Base-by-base conservation (phyloP, 2,888 invertebrate genomes). In the Zygogramma bicolorata region DNA sequence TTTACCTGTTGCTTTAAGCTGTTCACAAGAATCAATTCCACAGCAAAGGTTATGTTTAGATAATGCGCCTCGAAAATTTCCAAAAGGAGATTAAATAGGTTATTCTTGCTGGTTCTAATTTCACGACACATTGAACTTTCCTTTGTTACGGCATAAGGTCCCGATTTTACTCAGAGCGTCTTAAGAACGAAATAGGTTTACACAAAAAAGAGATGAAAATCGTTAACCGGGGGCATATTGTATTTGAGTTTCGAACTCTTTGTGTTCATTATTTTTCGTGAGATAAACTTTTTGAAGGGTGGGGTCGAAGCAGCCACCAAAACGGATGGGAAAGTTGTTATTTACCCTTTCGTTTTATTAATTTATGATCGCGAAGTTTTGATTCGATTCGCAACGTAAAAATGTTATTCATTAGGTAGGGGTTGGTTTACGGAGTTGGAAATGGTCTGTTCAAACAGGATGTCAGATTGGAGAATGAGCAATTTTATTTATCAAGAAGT, bases 31-130 rank as follows among this genome's bases (percentile, higher is more conserved):
- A 70, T 70, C 61, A 68, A 70, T 70, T 53, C 59, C 70, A 53
- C 25, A 22, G 62, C 46, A 65, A 78, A 78, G 75, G 73, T 77
- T 76, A 76, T 78, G 77, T 79, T 81, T 78, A 70, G 57, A 71
- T 82, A 80, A 81, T 80, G 76, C 79, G 81, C 80, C 80, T 79
- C 78, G 75, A 76, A 79, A 78, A 77, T 72, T 80, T 80, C 77
- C 74, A 79, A 79, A 81, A 81, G 79, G 77, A 78, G 81, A 82
- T 82, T 82, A 82, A 78, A 77, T 78, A 78, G 81, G 82, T 82
- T 81, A 83, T 81, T 81, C 81, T 81, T 81, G 82, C 80, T 81
- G 79, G 80, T 80, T 83, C 77, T 81, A 81, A 83, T 83, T 83
- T 83, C 82, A 83, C 82, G 82, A 80, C 72, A 81, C 82, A 81